Percentiles rank a stretch among this genome's conserved stretches.
Evolutionary conservation across 2,797 vertebrate species (phyloP).

Genomic region (Spondyliosoma cantharus): DNA sequence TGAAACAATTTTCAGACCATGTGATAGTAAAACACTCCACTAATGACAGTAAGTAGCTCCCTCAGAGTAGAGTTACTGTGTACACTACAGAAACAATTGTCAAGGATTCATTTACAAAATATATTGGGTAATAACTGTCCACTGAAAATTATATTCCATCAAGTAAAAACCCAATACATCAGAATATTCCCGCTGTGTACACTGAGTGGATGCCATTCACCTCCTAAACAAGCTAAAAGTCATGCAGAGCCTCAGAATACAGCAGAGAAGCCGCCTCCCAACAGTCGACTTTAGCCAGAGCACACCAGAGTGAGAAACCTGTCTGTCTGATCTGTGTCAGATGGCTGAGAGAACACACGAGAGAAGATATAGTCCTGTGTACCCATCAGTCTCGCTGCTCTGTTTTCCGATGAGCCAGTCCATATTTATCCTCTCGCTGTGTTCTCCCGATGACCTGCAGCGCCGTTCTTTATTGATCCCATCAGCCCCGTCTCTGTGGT

Average conservation of each 20-base stretch:
- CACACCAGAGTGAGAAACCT: conserved; percentile 53
- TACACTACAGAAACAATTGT: neutral
- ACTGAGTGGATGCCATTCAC: neutral
- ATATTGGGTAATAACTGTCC: neutral
- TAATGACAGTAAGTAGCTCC: neutral
- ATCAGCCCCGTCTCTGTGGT: conserved; percentile 79
- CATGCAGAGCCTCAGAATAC: conserved; percentile 1
- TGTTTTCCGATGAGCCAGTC: conserved; percentile 81
- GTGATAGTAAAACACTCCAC: neutral
- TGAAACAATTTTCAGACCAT: neutral
- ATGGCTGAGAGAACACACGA: conserved; percentile 59
- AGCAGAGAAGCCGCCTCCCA: conserved; percentile 25
- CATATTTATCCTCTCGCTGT: conserved; percentile 81
- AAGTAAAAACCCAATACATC: neutral
- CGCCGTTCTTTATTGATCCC: conserved; percentile 79
- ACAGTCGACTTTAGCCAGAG: conserved; percentile 25
- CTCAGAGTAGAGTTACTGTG: neutral
- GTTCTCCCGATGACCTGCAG: conserved; percentile 78
- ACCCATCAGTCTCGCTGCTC: conserved; percentile 76
- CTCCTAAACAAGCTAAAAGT: conserved; percentile 32
- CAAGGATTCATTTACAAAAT: neutral
- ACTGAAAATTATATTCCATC: neutral
- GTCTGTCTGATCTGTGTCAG: conserved; percentile 66
- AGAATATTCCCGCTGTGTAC: neutral
- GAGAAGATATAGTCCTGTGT: conserved; percentile 72